Percentiles rank a stretch among this genome's conserved stretches.
These are phyloP conservation scores for Gobio occitaniae DNA, from an alignment of 2,797 vertebrate species.

Conservation along the genomic window DNA sequence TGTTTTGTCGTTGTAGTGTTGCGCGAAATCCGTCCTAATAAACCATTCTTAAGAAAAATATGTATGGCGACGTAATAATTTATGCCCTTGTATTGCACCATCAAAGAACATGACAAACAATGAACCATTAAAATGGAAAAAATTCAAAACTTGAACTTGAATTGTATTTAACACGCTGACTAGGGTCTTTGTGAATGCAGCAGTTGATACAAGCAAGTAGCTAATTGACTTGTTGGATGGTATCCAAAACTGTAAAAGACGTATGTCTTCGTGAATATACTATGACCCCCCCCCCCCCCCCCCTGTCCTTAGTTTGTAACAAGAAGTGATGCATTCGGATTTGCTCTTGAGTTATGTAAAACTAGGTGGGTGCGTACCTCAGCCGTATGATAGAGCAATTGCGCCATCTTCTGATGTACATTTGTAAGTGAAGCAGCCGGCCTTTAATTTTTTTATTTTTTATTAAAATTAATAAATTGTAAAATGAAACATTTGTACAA, in stretches of 20 bases:
- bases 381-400: constrained; percentile 32
- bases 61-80: constrained; percentile 9
- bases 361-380: neutral
- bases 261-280: neutral
- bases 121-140: neutral
- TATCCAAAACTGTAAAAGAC: neutral
- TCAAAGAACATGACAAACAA: neutral
- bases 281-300: too few relatives aligned
- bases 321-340: neutral
- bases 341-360: neutral
- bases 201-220: neutral
- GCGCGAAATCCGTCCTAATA: constrained; percentile 68
- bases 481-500: neutral
- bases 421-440: constrained; percentile 6
- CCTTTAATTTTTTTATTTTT: neutral
- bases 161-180: neutral
- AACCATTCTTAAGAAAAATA: constrained; percentile 71
- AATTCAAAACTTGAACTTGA: neutral
- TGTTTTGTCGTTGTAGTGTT: constrained; percentile 70
- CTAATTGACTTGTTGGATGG: constrained; percentile 9
- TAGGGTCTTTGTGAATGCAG: neutral
- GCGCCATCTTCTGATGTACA: constrained; percentile 51
- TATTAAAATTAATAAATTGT: neutral
- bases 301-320: neutral
- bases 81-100: constrained; percentile 8